A percentile compares a stretch with the other conserved stretches of the same genome.
These are phyloP conservation scores for Aplocera efformata DNA, from an alignment of 2,888 invertebrate genomes.

Conservation along the genomic window DNA sequence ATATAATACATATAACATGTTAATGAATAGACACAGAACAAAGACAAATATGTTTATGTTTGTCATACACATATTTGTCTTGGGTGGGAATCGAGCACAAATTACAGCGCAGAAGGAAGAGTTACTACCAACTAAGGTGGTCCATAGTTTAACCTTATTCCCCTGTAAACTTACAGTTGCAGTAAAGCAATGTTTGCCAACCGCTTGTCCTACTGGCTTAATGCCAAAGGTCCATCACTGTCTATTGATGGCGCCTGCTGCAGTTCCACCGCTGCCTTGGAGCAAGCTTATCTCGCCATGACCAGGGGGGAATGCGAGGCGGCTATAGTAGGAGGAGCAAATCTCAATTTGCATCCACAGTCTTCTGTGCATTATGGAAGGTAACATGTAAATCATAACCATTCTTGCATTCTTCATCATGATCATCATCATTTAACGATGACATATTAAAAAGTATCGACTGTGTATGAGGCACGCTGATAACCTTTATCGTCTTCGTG, in stretches of 20 bases:
- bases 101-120: no score
- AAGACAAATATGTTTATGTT: no score
- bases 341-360: constrained; percentile 51
- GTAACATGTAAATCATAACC: constrained; percentile 17
- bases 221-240: constrained; percentile 50
- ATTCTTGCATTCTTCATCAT: constrained; percentile 6
- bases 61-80: no score
- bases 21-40: no score
- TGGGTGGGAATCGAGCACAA: no score
- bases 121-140: no score
- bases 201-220: constrained; percentile 54
- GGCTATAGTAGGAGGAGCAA: constrained; percentile 81
- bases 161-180: constrained; percentile 38
- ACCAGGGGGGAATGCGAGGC: constrained; percentile 49
- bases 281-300: constrained; percentile 44
- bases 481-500: no score
- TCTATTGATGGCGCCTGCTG: constrained; percentile 42
- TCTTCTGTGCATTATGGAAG: constrained; percentile 38
- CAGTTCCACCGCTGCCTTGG: constrained; percentile 41
- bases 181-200: constrained; percentile 49
- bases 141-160: no score
- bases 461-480: no score
- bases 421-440: background rate
- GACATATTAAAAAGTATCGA: no score
- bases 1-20: no score